Base-by-base conservation (phyloP, 2,888 invertebrate species). In the Junonia oenone region DNA sequence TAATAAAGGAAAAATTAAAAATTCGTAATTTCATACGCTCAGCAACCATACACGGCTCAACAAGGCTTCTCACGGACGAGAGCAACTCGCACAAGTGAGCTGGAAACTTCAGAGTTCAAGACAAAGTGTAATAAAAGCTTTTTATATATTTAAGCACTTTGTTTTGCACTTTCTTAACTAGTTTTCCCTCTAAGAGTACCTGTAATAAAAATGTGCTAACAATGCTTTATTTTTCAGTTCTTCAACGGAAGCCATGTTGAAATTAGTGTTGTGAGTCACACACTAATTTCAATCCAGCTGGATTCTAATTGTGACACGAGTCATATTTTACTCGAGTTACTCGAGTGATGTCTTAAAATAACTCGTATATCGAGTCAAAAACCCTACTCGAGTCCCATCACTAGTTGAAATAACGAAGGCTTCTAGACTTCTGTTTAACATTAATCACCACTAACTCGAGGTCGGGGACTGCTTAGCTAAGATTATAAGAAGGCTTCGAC, bases 21-120 rank as follows among this genome's bases (percentile, higher is more conserved):
- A 75, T 79, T 75, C 75, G 73, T 76, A 76, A n/a, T n/a, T 71
- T 67, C 68, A 14, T 14, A 33, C 68, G 72, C 76, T 75, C 75
- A 76, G 72, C 78, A 73, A 17, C 17, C 40, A 29, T 27, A 51
- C 14, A 48, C 50, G 29, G 13, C 47, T 19, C 37, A 54, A 40
- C 48, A 51, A 49, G 56, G 51, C 46, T 59, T 61, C 51, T 51
- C 45, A 55, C 51, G 15, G 43, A 55, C 45, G 45, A 52, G 48
- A 56, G 54, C 59, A 50, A 56, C 61, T 61, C 46, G 45, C 48
- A 29, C 56, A 45, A 58, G 56, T 56, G 57, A 63, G 57, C 65
- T 60, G 53, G 58, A 60, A 64, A 63, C 61, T 58, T 58, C 63
- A 55, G 65, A 70, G 61, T 67, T 65, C 63, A 63, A 63, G 50